These are phyloP conservation scores for Eurosta solidaginis DNA, from an alignment of 1,140 invertebrate genomes.

Conservation along the genomic window DNA sequence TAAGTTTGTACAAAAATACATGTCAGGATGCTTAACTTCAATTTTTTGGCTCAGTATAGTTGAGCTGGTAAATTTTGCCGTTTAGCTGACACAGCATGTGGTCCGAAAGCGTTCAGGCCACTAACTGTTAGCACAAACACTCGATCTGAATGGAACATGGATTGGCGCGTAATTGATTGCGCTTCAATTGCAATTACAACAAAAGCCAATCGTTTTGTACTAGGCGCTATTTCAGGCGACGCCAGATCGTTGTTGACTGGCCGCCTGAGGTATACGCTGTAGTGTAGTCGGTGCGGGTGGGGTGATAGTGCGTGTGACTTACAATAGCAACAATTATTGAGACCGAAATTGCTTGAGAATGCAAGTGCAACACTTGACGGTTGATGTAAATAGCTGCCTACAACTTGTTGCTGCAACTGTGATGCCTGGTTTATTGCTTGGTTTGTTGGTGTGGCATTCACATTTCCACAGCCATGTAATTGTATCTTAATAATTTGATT, in stretches of 20 bases:
- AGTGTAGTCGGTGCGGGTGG: constrained; percentile 1
- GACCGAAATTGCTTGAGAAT: constrained; percentile 28
- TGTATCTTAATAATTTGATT: constrained; percentile 54
- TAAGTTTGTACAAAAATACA: constrained; percentile 47
- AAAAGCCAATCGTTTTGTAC: constrained; percentile 27
- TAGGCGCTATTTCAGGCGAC: background rate
- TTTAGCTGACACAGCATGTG: constrained; percentile 49
- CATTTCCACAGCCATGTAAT: constrained; percentile 44
- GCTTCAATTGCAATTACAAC: constrained; percentile 57
- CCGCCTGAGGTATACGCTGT: background rate
- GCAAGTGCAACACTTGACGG: constrained; percentile 26
- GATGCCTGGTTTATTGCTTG: background rate
- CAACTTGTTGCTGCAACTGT: constrained; percentile 18
- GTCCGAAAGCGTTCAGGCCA: constrained; percentile 31
- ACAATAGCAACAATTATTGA: background rate
- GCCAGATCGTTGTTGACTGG: background rate
- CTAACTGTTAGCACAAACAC: background rate
- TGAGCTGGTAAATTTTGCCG: constrained; percentile 55
- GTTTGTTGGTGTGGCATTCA: constrained; percentile 16
- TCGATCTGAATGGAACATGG: constrained; percentile 40
- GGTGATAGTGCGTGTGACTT: constrained; percentile 17
- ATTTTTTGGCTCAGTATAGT: constrained; percentile 32
- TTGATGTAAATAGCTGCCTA: constrained; percentile 12
- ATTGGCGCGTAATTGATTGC: constrained; percentile 58
- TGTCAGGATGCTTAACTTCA: background rate